Conservation (phyloP, 2,888 invertebrate genomes). For the Lycocerus yunnanus region DNA sequence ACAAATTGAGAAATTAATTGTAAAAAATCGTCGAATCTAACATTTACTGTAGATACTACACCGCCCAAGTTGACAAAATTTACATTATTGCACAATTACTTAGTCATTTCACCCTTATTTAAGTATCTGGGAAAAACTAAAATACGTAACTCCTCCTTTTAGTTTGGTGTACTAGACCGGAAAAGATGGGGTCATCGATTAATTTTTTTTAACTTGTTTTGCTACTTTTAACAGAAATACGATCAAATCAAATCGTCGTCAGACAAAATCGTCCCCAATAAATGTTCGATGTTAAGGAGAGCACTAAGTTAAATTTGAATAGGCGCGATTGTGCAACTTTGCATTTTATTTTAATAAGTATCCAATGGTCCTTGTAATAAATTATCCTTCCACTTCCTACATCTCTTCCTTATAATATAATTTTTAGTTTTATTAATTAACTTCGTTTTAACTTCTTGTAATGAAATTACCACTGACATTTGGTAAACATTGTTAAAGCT, state of each 20-base stretch:
- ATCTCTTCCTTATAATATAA: neutral
- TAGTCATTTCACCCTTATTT: neutral
- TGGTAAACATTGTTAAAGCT: neutral
- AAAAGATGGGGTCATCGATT: neutral
- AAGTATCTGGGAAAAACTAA: neutral
- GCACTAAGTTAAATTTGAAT: too few relatives aligned
- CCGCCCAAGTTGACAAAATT: neutral
- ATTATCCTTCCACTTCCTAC: neutral
- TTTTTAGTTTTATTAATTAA: neutral
- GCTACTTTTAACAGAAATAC: neutral
- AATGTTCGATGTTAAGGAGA: too few relatives aligned
- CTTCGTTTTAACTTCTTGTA: neutral
- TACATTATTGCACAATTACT: too few relatives aligned
- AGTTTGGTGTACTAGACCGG: neutral
- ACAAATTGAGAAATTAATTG: too few relatives aligned
- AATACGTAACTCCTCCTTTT: neutral
- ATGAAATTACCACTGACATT: neutral
- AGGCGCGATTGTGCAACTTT: too few relatives aligned
- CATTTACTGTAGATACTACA: neutral
- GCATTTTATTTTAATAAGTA: too few relatives aligned
- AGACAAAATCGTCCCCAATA: neutral
- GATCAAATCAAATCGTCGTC: neutral
- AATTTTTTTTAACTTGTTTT: neutral
- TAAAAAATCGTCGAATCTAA: neutral
- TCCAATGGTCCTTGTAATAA: neutral